Evolutionary conservation across 2,888 invertebrate species (phyloP).

Genomic region (Orthosia incerta): DNA sequence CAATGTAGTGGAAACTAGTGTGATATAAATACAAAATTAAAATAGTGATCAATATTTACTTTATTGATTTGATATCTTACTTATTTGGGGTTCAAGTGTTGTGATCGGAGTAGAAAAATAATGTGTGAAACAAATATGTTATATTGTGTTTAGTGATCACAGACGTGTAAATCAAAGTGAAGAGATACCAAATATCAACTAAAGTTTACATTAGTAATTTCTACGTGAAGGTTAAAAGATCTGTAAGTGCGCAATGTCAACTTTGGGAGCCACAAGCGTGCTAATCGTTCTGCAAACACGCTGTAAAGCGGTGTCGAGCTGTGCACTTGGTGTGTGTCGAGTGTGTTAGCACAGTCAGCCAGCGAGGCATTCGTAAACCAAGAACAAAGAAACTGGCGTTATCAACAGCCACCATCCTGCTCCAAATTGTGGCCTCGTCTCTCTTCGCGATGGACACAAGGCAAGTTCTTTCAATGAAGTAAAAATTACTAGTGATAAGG

Average conservation of each 20-base stretch:
- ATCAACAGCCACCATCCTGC: conserved; percentile 71
- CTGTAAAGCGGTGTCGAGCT: conserved; percentile 81
- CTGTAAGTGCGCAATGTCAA: conserved; percentile 88
- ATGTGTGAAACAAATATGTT: conserved; percentile 60
- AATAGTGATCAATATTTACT: conserved; percentile 31
- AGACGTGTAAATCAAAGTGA: conserved; percentile 72
- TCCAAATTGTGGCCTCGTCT: conserved; percentile 66
- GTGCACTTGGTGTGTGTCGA: conserved; percentile 79
- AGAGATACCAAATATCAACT: conserved; percentile 74
- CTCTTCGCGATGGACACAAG: conserved; percentile 84
- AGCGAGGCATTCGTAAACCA: conserved; percentile 76
- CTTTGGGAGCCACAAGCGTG: conserved; percentile 85
- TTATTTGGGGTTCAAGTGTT: conserved; percentile 51
- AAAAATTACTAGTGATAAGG: conserved; percentile 29
- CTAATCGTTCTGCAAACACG: conserved; percentile 88
- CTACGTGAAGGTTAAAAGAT: conserved; percentile 85
- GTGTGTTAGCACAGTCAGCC: conserved; percentile 83
- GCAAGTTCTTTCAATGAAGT: conserved; percentile 63
- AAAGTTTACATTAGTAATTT: conserved; percentile 82
- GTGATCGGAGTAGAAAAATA: conserved; percentile 48
- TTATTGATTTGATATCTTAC: neutral
- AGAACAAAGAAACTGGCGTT: conserved; percentile 79
- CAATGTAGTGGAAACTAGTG: conserved; percentile 5
- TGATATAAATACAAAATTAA: conserved; percentile 23
- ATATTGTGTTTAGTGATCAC: conserved; percentile 66